Conservation (phyloP, 2,888 invertebrate genomes). For the Parascotia fuliginaria region DNA sequence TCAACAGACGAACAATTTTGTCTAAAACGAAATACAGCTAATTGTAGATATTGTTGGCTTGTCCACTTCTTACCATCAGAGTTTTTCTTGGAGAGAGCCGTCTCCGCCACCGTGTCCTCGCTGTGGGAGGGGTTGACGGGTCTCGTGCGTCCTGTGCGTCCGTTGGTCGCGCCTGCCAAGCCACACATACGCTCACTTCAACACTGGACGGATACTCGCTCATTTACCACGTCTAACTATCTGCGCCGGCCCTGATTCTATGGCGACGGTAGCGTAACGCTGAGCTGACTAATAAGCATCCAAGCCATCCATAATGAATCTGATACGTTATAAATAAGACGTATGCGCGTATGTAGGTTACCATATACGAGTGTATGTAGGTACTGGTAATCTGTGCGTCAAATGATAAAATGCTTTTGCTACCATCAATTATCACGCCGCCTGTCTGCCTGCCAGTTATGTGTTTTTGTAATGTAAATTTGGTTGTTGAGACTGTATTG, state of each 20-base stretch:
- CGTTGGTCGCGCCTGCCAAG: constrained; percentile 80
- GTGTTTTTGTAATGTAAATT: constrained; percentile 44
- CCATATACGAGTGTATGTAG: no score
- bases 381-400: constrained; percentile 21
- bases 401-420: constrained; percentile 35
- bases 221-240: constrained; percentile 20
- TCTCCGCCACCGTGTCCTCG: constrained; percentile 93
- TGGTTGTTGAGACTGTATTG: constrained; percentile 19
- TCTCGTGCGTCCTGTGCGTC: constrained; percentile 72
- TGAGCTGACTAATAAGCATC: not conserved
- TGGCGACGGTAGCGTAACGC: constrained; percentile 4
- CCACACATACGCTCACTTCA: constrained; percentile 80
- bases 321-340: constrained; percentile 7
- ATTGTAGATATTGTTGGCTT: constrained; percentile 48
- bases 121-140: constrained; percentile 89
- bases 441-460: constrained; percentile 57
- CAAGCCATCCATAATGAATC: not conserved
- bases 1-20: constrained; percentile 62
- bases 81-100: constrained; percentile 92
- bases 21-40: constrained; percentile 61
- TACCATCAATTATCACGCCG: constrained; percentile 48
- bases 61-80: constrained; percentile 91
- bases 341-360: no score
- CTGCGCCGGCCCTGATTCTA: constrained; percentile 1
- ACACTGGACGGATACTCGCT: constrained; percentile 49